Conservation (phyloP, 2,797 vertebrate genomes). For the Rhynchonycteris naso region DNA sequence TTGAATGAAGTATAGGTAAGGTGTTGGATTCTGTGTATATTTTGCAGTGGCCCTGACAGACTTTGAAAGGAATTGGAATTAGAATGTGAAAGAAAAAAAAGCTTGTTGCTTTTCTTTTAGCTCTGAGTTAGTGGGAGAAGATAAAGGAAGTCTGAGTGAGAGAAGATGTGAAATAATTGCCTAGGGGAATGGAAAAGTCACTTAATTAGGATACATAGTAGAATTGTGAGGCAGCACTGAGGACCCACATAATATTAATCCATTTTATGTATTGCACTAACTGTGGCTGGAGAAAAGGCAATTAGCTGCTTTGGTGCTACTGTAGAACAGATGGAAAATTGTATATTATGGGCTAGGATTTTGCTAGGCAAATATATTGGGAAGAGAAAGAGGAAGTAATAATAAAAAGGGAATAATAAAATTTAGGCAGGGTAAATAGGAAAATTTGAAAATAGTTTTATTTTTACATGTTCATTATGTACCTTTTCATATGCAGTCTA, state of each 20-base stretch:
- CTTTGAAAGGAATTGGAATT: constrained; percentile 3
- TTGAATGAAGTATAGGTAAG: background rate
- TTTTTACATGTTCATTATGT: background rate
- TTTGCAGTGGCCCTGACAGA: background rate
- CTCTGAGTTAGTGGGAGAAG: background rate
- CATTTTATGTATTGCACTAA: background rate
- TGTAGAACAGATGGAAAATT: background rate
- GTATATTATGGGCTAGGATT: background rate
- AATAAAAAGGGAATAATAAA: background rate
- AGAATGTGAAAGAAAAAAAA: background rate
- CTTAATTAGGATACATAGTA: background rate
- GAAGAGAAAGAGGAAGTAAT: background rate
- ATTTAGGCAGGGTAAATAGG: background rate
- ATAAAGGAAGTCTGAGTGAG: background rate
- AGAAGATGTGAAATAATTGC: background rate
- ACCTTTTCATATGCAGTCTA: background rate
- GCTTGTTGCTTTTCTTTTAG: constrained; percentile 9
- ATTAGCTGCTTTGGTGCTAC: background rate
- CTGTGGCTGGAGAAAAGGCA: background rate
- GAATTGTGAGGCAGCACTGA: background rate
- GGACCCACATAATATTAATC: background rate
- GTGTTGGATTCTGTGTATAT: background rate
- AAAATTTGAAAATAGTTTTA: constrained; percentile 17
- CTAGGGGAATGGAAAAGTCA: background rate
- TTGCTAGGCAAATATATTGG: background rate